phyloP scores from a whole-genome alignment of 2,797 vertebrate genomes.

The Muscicapa comitata region DNA sequence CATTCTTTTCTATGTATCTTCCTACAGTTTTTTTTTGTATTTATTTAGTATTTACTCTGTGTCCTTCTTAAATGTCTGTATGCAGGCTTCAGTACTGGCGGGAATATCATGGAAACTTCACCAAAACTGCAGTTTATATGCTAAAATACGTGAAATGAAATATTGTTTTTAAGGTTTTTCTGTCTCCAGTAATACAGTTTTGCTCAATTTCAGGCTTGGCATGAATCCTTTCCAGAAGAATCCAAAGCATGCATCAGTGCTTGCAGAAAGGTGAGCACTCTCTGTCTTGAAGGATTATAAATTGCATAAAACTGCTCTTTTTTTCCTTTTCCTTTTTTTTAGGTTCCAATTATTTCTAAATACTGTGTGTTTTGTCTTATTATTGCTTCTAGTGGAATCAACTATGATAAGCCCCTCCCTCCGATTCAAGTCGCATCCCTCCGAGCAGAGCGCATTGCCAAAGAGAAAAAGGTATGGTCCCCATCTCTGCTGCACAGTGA shows the following conservation, averaged over 20 bases:
- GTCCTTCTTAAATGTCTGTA: not conserved
- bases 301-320: not conserved
- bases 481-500: not conserved
- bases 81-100: not conserved
- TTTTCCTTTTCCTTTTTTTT: not conserved
- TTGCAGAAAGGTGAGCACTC: constrained; percentile 85
- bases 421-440: constrained; percentile 93
- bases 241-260: constrained; percentile 90
- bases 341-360: not conserved
- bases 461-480: constrained; percentile 88
- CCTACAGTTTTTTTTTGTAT: not conserved
- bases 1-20: not conserved
- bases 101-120: not conserved
- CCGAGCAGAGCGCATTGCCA: constrained; percentile 90
- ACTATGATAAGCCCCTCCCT: constrained; percentile 90
- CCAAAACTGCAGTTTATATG: not conserved
- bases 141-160: not conserved
- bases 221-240: constrained; percentile 98
- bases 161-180: not conserved
- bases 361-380: not conserved
- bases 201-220: constrained; percentile 79
- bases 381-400: constrained; percentile 81
- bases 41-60: not conserved
- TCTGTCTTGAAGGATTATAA: not conserved
- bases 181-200: constrained; percentile 11